Base-by-base conservation (phyloP, 2,797 vertebrate genomes). In the Melanotaenia boesemani region DNA sequence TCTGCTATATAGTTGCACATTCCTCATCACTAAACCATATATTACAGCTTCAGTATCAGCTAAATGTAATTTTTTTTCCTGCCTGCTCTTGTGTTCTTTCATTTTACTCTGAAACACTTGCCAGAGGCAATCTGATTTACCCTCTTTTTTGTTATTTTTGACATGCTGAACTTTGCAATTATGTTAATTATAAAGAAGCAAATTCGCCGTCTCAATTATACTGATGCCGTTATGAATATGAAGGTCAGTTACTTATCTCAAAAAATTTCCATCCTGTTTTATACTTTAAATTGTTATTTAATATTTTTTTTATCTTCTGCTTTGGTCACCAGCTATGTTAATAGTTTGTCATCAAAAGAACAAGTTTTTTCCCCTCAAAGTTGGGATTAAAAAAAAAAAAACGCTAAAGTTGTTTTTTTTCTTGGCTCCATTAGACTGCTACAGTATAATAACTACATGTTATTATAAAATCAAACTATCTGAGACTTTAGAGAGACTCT, bases 111-210 rank as follows among this genome's bases (percentile, higher is more conserved):
- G n/a, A 2, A 32, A 5, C 18, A 68, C 39, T 30, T 22, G 4
- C 44, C 16, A 30, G 30, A 30, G 3, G 30, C 4, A 3, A 30
- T 30, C 30, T 2, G 30, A 30, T 30, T 30, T 30, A 30, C 30
- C 30, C 30, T 30, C 3, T 30, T 30, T 7, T 5, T 3, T 15
- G 1, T 50, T 30, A 1, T 41, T 16, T 30, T 26, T 48, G 55
- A 36, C 28, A 50, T 70, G 61, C 48, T 22, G n/a, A 63, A 46
- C n/a, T n/a, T 62, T 18, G 55, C 44, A 50, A 32, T 1, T 44
- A 70, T 73, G 55, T 67, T 26, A 39, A 41, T 59, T 56, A 71
- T 18, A 18, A 10, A 79, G 77, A 67, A 70, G 22, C n/a, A n/a
- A 64, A 6, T 41, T 72, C 28, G 57, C 11, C 32, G 41, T 52